These are phyloP conservation scores for Cancer borealis DNA, from an alignment of 2,888 invertebrate genomes.

Conservation along the genomic window DNA sequence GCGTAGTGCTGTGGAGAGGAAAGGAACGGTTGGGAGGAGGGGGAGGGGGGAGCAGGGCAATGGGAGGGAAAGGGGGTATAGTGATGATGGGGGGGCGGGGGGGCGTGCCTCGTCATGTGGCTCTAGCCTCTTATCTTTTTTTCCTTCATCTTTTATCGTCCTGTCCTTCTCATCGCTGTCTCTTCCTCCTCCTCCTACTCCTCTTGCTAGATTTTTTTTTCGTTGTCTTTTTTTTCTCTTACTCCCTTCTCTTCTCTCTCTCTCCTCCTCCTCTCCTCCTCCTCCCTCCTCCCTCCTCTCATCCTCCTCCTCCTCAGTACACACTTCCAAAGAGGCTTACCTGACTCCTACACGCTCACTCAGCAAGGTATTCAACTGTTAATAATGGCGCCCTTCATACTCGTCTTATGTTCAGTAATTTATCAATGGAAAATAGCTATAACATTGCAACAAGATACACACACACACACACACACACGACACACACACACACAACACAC, in stretches of 20 bases:
- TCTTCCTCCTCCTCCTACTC: not conserved
- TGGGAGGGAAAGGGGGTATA: not conserved
- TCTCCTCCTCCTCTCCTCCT: constrained; percentile 4
- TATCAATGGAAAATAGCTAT: constrained; percentile 24
- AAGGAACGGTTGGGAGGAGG: not conserved
- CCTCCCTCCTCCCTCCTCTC: constrained; percentile 9
- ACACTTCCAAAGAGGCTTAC: not conserved
- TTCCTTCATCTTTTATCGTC: not conserved
- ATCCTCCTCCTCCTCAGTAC: not conserved
- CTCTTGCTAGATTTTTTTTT: not conserved
- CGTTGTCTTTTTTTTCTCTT: not conserved
- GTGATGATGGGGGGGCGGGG: not conserved
- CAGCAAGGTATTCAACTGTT: constrained; percentile 3
- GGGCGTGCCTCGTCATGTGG: not conserved
- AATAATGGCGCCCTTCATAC: not conserved
- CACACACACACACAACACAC: constrained; percentile 11
- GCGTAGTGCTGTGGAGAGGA: not conserved
- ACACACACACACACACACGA: constrained; percentile 33
- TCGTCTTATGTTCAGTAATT: constrained; percentile 9
- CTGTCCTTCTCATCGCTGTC: not conserved
- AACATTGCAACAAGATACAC: constrained; percentile 3
- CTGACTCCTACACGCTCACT: constrained; percentile 24
- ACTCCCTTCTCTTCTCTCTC: not conserved
- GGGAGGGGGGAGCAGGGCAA: not conserved
- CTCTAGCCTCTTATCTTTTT: not conserved